A percentile compares a stretch with the other conserved stretches of the same genome.
Conservation (phyloP, 2,797 vertebrate species). For the Discoglossus pictus region DNA sequence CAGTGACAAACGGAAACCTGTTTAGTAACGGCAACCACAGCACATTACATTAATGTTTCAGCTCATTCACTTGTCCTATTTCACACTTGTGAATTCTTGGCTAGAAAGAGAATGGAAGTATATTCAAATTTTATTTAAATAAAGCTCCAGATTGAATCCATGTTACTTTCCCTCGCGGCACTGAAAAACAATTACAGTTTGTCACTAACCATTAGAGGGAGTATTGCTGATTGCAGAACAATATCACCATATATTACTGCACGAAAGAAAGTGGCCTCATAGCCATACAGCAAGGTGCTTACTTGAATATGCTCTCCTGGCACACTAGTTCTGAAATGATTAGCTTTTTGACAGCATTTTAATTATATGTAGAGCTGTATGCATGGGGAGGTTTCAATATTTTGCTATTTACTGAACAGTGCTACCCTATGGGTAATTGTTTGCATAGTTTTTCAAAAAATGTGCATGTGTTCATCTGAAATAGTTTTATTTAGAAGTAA, state of each 20-base stretch:
- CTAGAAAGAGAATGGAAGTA: conserved; percentile 31
- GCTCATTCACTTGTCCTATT: conserved; percentile 48
- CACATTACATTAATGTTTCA: conserved; percentile 48
- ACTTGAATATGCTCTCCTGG: too few species aligned
- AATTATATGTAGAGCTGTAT: too few species aligned
- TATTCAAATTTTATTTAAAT: conserved; percentile 45
- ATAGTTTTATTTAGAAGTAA: too few species aligned
- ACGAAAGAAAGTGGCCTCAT: background rate
- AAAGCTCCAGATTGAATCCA: conserved; percentile 20
- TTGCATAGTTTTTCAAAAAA: too few species aligned
- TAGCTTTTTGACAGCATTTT: too few species aligned
- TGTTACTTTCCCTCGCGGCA: conserved; percentile 32
- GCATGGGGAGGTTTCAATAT: too few species aligned
- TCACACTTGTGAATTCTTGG: conserved; percentile 46
- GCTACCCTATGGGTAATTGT: too few species aligned
- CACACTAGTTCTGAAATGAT: too few species aligned
- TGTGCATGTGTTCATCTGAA: too few species aligned
- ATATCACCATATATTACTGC: conserved; percentile 15
- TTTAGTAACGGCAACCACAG: conserved; percentile 20
- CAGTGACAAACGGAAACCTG: conserved; percentile 28
- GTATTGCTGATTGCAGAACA: conserved; percentile 24
- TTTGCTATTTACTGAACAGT: too few species aligned
- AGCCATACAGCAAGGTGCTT: too few species aligned
- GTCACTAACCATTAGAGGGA: conserved; percentile 20
- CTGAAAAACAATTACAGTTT: conserved; percentile 36